These are phyloP conservation scores for Leuctra nigra DNA, from an alignment of 2,888 invertebrate genomes.

Conservation along the genomic window DNA sequence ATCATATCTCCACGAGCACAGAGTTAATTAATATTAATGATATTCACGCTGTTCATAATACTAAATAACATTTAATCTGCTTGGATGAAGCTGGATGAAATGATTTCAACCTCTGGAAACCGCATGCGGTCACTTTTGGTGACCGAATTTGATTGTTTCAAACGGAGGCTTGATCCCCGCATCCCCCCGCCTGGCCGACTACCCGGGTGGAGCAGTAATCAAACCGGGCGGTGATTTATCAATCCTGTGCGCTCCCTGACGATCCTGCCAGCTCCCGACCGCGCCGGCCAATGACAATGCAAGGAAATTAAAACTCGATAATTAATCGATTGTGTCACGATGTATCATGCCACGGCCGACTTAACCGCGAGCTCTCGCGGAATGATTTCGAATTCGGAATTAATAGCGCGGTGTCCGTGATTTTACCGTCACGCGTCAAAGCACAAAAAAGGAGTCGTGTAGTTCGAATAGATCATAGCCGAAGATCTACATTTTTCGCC, in stretches of 20 bases:
- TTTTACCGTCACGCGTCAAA: background rate
- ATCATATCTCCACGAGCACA: too few species aligned
- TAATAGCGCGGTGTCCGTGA: conserved; percentile 9
- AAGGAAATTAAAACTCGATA: conserved; percentile 22
- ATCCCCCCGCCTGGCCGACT: background rate
- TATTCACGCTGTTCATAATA: conserved; percentile 6
- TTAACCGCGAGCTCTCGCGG: conserved; percentile 12
- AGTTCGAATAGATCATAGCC: too few species aligned
- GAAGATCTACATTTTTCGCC: too few species aligned
- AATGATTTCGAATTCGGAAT: conserved; percentile 18
- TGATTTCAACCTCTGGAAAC: background rate
- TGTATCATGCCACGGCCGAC: conserved; percentile 17
- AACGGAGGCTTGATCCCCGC: too few species aligned
- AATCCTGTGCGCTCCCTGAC: background rate
- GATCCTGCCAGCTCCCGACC: too few species aligned
- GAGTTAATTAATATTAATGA: conserved; percentile 11
- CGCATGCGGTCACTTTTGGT: background rate
- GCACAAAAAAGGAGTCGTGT: too few species aligned
- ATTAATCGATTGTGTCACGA: conserved; percentile 23
- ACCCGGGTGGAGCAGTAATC: conserved; percentile 2
- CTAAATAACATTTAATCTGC: conserved; percentile 11
- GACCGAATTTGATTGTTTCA: background rate
- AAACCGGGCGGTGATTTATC: conserved; percentile 8
- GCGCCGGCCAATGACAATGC: conserved; percentile 4
- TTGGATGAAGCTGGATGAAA: conserved; percentile 10